Evolutionary conservation across 2,113 vertebrate genomes (phyloP).

Genomic region (Syrrhaptes paradoxus): DNA sequence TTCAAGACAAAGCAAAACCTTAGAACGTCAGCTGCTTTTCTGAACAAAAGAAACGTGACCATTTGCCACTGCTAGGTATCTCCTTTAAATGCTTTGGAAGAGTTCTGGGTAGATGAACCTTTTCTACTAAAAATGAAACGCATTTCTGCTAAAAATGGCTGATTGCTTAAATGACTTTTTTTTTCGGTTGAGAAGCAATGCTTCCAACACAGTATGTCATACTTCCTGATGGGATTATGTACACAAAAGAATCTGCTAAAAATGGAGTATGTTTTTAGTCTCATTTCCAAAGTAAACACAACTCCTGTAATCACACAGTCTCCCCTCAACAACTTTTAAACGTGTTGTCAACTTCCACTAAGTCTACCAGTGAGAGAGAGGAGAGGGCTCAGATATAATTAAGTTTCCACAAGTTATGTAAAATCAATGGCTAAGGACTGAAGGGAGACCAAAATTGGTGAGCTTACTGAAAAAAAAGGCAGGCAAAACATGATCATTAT

Average conservation of each 20-base stretch:
- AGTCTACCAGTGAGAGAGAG: not conserved
- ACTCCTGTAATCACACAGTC: constrained; percentile 37
- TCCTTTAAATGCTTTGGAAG: not conserved
- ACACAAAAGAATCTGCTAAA: constrained; percentile 21
- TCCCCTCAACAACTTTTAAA: constrained; percentile 40
- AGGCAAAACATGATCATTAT: not conserved
- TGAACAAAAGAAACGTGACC: not conserved
- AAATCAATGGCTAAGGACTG: not conserved
- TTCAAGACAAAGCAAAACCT: constrained; percentile 45
- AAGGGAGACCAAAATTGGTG: constrained; percentile 44
- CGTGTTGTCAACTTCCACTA: constrained; percentile 15
- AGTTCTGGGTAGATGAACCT: not conserved
- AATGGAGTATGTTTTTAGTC: constrained; percentile 2
- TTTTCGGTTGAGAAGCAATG: not conserved
- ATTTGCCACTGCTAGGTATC: not conserved
- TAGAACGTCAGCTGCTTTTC: constrained; percentile 25
- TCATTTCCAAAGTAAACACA: constrained; percentile 25
- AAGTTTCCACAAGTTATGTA: constrained; percentile 55
- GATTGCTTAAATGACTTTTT: not conserved
- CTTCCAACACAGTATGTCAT: constrained; percentile 25
- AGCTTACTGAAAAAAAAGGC: not conserved
- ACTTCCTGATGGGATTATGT: constrained; percentile 11
- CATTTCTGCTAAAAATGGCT: not conserved
- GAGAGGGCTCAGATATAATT: constrained; percentile 21
- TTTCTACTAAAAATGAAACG: constrained; percentile 13